Evolutionary conservation across 2,888 invertebrate species (phyloP).

Genomic region (Eumerus sabulonum): DNA sequence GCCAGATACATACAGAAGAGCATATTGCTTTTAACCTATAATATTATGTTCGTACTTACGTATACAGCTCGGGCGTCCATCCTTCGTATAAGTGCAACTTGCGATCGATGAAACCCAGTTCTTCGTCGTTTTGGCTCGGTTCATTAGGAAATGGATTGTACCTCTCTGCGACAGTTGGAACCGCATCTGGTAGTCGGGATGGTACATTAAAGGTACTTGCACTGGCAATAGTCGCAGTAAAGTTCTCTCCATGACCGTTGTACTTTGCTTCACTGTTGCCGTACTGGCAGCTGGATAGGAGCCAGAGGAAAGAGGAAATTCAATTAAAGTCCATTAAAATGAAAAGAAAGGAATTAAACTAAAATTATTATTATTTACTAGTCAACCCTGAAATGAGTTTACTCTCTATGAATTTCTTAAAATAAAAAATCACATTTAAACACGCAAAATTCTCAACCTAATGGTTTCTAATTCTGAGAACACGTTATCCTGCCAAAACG

Average conservation of each 20-base stretch:
- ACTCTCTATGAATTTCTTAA: too few species aligned
- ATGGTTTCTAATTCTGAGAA: background rate
- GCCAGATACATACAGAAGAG: background rate
- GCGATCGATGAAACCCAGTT: constrained; percentile 70
- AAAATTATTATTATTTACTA: too few species aligned
- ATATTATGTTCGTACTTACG: constrained; percentile 76
- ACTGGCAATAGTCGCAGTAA: constrained; percentile 51
- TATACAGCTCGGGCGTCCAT: constrained; percentile 77
- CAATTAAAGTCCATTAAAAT: too few species aligned
- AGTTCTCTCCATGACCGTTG: constrained; percentile 57
- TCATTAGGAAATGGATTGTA: constrained; percentile 38
- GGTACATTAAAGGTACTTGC: constrained; percentile 59
- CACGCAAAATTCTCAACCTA: constrained; percentile 37
- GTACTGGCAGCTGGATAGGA: constrained; percentile 72
- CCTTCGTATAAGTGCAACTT: constrained; percentile 76
- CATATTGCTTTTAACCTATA: too few species aligned
- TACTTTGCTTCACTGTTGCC: constrained; percentile 69
- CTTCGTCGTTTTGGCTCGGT: constrained; percentile 41
- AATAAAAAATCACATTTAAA: too few species aligned
- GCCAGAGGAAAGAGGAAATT: constrained; percentile 17
- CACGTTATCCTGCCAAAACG: constrained; percentile 38
- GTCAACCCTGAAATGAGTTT: too few species aligned
- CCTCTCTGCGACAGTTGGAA: constrained; percentile 16
- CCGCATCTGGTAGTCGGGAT: constrained; percentile 27
- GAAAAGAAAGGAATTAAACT: too few species aligned